A percentile compares a stretch with the other conserved stretches of the same genome.
Evolutionary conservation across 2,797 vertebrate genomes (phyloP).

Genomic region (Takifugu rubripes): DNA sequence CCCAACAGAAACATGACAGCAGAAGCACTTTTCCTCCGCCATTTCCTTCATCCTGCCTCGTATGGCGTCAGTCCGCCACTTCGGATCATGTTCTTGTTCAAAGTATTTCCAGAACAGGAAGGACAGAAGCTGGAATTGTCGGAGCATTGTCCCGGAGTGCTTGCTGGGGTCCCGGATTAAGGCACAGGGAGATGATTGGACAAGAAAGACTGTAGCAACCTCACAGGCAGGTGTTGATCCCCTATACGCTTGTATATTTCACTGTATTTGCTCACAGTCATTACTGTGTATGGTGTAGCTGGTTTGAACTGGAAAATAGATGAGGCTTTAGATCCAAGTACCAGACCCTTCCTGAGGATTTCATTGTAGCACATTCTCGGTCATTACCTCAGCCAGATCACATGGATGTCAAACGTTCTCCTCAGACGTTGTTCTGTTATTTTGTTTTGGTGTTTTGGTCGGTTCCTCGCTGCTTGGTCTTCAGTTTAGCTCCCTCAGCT

Average conservation of each 20-base stretch:
- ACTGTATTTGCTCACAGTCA: neutral
- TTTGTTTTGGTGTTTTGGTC: neutral
- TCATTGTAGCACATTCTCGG: slow-evolving; percentile 8
- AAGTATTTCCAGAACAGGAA: slow-evolving; percentile 43
- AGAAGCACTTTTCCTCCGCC: slow-evolving; percentile 13
- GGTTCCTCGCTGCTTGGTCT: too few relatives aligned
- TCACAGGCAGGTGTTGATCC: slow-evolving; percentile 59
- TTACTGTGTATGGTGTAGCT: neutral
- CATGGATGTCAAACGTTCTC: neutral
- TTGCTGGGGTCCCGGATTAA: slow-evolving; percentile 66
- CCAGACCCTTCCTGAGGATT: slow-evolving; percentile 23
- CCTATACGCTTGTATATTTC: neutral
- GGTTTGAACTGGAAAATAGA: neutral
- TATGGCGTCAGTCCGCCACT: slow-evolving; percentile 72
- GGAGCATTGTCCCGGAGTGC: slow-evolving; percentile 55
- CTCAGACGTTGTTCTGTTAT: neutral
- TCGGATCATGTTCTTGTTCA: slow-evolving; percentile 70
- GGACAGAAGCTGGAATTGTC: slow-evolving; percentile 50
- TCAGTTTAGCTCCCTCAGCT: neutral
- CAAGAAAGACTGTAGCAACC: slow-evolving; percentile 20
- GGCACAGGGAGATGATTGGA: slow-evolving; percentile 60
- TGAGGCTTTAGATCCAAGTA: neutral
- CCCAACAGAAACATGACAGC: slow-evolving; percentile 47
- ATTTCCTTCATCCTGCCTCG: slow-evolving; percentile 4
- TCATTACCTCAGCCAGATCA: slow-evolving; percentile 14